Percentiles rank a stretch among this genome's conserved stretches.
phyloP scores from a whole-genome alignment of 23 tunicate species.

The Oikopleura vanhoeffeni region DNA sequence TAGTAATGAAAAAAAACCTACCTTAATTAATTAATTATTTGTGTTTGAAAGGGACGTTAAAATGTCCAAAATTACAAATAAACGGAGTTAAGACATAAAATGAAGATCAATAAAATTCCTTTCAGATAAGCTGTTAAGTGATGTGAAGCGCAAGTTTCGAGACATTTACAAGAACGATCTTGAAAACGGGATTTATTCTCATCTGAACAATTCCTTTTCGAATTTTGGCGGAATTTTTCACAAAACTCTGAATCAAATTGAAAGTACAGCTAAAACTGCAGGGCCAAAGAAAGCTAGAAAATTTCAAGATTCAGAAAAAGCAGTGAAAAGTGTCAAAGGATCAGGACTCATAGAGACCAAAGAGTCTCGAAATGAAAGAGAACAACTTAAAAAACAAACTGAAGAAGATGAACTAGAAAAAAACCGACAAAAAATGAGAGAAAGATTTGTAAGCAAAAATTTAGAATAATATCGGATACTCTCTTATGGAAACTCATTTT shows the following conservation, averaged over 20 bases:
- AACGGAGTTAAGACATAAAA: too few species aligned
- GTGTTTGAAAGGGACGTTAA: too few species aligned
- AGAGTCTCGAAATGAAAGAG: too few species aligned
- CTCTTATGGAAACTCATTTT: too few species aligned
- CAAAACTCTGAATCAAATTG: background rate
- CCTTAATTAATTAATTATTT: too few species aligned
- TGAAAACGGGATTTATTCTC: background rate
- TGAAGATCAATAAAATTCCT: too few species aligned
- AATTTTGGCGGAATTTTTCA: background rate
- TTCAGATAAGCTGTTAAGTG: slow-evolving; percentile 10
- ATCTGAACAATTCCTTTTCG: background rate
- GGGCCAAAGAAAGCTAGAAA: background rate
- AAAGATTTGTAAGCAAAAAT: background rate
- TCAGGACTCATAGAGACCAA: background rate
- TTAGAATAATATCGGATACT: too few species aligned
- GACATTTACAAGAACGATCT: slow-evolving; percentile 2
- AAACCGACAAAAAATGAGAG: background rate
- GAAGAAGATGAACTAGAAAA: background rate
- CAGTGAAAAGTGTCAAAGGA: background rate
- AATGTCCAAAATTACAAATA: too few species aligned
- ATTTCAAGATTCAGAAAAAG: background rate
- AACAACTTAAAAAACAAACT: too few species aligned
- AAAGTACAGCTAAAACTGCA: background rate
- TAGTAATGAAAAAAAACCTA: too few species aligned
- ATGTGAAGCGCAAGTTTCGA: background rate